phyloP scores from a whole-genome alignment of 2,888 invertebrate genomes.

The Anoncus sp. region DNA sequence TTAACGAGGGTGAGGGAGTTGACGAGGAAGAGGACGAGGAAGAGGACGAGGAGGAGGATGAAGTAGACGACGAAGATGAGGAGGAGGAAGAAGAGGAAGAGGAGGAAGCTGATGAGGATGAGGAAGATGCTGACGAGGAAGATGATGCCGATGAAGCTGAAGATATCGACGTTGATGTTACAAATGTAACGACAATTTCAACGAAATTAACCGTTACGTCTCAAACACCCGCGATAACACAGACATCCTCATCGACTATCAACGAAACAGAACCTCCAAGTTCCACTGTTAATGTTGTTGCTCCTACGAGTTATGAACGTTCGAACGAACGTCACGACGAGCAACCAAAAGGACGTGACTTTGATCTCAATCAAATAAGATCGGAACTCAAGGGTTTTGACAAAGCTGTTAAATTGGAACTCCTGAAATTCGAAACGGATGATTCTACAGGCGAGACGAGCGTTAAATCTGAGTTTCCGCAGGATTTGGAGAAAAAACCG shows the following conservation, averaged over 20 bases:
- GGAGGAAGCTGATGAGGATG: conserved; percentile 49
- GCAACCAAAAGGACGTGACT: conserved; percentile 88
- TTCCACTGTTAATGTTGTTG: too few species aligned
- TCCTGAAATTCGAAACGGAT: conserved; percentile 82
- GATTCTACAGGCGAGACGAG: conserved; percentile 84
- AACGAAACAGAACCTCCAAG: conserved; percentile 7
- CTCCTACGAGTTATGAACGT: conserved; percentile 42
- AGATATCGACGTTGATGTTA: conserved; percentile 37
- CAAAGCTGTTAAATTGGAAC: conserved; percentile 85
- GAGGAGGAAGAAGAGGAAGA: conserved; percentile 53
- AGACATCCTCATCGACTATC: background rate
- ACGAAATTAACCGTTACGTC: background rate
- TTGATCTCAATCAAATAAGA: conserved; percentile 93
- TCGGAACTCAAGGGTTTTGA: conserved; percentile 93
- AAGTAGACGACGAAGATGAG: conserved; percentile 62
- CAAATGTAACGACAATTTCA: background rate
- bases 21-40: conserved; percentile 64
- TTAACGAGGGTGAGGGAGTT: conserved; percentile 46
- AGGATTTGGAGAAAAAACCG: conserved; percentile 74
- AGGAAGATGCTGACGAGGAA: conserved; percentile 50
- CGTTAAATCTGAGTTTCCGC: conserved; percentile 77
- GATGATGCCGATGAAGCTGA: conserved; percentile 54
- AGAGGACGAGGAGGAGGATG: conserved; percentile 52
- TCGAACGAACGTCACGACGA: conserved; percentile 84
- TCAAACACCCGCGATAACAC: background rate